Evolutionary conservation across 2,113 vertebrate species (phyloP).

Genomic region (Calypte anna): DNA sequence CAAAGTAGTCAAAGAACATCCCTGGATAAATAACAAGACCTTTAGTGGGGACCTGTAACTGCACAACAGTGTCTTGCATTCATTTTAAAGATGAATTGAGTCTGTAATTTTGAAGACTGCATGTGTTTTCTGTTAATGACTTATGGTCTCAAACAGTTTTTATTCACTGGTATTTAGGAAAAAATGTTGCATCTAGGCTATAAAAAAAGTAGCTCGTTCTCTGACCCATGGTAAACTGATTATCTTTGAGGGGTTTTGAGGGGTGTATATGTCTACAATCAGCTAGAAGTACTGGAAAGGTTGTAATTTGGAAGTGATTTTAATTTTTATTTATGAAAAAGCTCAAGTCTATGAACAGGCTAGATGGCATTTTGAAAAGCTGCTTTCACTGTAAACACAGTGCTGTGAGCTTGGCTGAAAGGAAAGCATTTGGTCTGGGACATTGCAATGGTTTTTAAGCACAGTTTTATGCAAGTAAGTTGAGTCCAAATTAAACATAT

Average conservation of each 20-base stretch:
- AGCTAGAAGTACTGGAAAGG: slow-evolving; percentile 14
- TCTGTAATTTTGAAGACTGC: slow-evolving; percentile 37
- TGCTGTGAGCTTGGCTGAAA: slow-evolving; percentile 48
- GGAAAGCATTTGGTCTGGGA: slow-evolving; percentile 71
- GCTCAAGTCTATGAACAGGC: neutral
- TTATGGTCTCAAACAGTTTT: slow-evolving; percentile 50
- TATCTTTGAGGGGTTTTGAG: slow-evolving; percentile 36
- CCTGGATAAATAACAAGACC: neutral
- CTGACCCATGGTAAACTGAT: slow-evolving; percentile 60
- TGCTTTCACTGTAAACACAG: slow-evolving; percentile 51
- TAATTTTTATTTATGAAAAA: slow-evolving; percentile 51
- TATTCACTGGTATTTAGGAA: slow-evolving; percentile 53
- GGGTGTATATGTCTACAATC: slow-evolving; percentile 1
- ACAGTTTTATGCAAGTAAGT: slow-evolving; percentile 70
- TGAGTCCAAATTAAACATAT: slow-evolving; percentile 68
- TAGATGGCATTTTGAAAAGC: slow-evolving; percentile 51
- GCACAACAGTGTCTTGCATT: neutral
- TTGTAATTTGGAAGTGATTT: slow-evolving; percentile 52
- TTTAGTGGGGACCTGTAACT: neutral
- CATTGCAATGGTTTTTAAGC: slow-evolving; percentile 56
- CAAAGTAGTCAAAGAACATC: neutral
- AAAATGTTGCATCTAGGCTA: slow-evolving; percentile 35
- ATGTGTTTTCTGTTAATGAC: slow-evolving; percentile 66
- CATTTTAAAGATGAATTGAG: slow-evolving; percentile 25
- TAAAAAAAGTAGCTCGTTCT: slow-evolving; percentile 41